These are phyloP conservation scores for Autographa gamma DNA, from an alignment of 2,888 invertebrate species.

Conservation along the genomic window DNA sequence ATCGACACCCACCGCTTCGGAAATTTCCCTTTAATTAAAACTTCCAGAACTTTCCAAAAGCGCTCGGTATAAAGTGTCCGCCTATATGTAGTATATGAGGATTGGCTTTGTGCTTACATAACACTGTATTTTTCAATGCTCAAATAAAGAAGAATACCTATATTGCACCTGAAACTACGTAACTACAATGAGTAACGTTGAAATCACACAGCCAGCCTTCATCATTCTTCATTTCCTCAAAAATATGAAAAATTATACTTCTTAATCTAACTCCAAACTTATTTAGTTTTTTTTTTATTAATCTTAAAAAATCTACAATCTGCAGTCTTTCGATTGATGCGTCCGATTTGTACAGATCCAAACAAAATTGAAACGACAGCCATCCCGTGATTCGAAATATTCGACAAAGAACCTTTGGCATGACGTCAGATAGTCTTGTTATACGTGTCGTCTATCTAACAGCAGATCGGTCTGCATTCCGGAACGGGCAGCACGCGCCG, in stretches of 20 bases:
- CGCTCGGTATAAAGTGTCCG: conserved; percentile 12
- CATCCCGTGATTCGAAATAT: neutral
- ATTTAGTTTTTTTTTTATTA: no score
- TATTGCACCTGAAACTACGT: no score
- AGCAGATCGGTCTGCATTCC: neutral
- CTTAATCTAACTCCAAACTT: no score
- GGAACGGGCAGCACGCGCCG: neutral
- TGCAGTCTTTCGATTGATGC: no score
- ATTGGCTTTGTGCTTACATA: neutral
- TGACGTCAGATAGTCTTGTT: neutral
- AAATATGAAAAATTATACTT: no score
- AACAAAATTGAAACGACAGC: no score
- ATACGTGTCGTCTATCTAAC: neutral
- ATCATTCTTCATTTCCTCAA: no score
- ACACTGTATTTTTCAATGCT: neutral
- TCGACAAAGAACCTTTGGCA: neutral
- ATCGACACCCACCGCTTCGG: conserved; percentile 24
- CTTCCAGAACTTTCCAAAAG: conserved; percentile 42
- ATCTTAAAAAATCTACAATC: no score
- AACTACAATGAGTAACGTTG: no score
- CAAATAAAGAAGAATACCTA: no score
- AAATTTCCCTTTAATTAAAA: conserved; percentile 67
- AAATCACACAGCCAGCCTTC: no score
- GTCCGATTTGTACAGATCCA: neutral
- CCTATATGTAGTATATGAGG: no score